Percentiles rank a stretch among this genome's conserved stretches.
phyloP scores from a whole-genome alignment of 2,797 vertebrate species.

The Knipowitschia caucasica region DNA sequence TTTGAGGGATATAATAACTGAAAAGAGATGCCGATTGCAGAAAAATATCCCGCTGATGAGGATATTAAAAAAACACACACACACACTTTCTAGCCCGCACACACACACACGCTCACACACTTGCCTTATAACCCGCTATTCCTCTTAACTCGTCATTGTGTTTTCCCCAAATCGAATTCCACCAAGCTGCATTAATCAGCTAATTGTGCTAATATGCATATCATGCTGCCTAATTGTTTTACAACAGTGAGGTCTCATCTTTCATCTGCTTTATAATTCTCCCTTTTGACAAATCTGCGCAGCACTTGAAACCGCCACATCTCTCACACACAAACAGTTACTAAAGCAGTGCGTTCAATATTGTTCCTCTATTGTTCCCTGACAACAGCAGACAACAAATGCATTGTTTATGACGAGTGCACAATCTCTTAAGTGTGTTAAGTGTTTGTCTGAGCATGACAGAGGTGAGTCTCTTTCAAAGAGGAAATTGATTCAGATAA shows the following conservation, averaged over 20 bases:
- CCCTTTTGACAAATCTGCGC: neutral
- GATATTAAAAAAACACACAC: conserved; percentile 29
- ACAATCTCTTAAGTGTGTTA: conserved; percentile 13
- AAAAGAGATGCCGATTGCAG: conserved; percentile 15
- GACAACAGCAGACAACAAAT: conserved; percentile 11
- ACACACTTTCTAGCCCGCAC: too few species aligned
- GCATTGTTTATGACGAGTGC: conserved; percentile 14
- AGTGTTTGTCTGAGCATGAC: conserved; percentile 32
- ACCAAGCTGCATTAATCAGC: conserved; percentile 33
- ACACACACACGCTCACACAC: too few species aligned
- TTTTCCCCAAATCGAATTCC: conserved; percentile 34
- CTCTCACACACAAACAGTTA: neutral
- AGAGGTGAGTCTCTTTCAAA: conserved; percentile 61
- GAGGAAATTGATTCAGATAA: conserved; percentile 21
- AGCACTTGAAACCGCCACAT: neutral
- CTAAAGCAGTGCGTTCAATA: neutral
- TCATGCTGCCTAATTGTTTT: conserved; percentile 27
- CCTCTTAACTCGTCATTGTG: conserved; percentile 32
- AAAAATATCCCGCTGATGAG: conserved; percentile 29
- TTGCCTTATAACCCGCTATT: conserved; percentile 5
- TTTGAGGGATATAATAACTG: neutral
- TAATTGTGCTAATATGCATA: conserved; percentile 37
- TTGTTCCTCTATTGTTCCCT: conserved; percentile 15
- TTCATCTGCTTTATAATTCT: conserved; percentile 6
- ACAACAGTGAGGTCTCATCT: conserved; percentile 20